phyloP scores from a whole-genome alignment of 2,797 vertebrate species.

The Sylvia borin region DNA sequence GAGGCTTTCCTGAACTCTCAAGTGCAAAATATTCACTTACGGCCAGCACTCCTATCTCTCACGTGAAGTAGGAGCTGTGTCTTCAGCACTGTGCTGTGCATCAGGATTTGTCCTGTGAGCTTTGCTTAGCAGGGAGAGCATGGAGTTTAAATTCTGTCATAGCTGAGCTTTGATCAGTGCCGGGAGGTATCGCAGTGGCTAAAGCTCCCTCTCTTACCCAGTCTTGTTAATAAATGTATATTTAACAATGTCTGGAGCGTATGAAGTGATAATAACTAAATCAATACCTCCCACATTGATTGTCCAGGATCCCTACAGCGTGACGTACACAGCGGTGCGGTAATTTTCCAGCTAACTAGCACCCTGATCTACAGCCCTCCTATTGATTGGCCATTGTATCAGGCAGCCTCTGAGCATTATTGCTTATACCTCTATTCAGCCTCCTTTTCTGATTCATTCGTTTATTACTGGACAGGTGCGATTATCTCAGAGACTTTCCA shows the following conservation, averaged over 20 bases:
- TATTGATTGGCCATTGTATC: conserved; percentile 78
- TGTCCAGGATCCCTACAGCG: conserved; percentile 77
- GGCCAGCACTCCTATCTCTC: background rate
- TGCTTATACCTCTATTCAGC: conserved; percentile 70
- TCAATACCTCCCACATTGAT: conserved; percentile 85
- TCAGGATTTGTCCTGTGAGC: background rate
- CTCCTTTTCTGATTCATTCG: conserved; percentile 70
- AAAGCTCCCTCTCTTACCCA: conserved; percentile 56
- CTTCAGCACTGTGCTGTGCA: rapidly evolving
- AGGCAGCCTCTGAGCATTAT: conserved; percentile 69
- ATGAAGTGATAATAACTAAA: conserved; percentile 82
- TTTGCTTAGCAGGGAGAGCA: background rate
- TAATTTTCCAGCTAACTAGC: conserved; percentile 93
- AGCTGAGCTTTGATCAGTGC: conserved; percentile 10
- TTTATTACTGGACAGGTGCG: conserved; percentile 69
- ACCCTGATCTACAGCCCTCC: conserved; percentile 86
- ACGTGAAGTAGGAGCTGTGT: background rate
- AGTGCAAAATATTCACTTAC: background rate
- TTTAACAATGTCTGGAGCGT: conserved; percentile 93
- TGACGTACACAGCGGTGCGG: conserved; percentile 85
- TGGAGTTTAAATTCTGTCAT: background rate
- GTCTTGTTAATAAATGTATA: conserved; percentile 86
- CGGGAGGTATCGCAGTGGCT: background rate
- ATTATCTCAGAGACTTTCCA: conserved; percentile 60
- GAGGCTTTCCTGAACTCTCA: conserved; percentile 48